A percentile compares a stretch with the other conserved stretches of the same genome.
Evolutionary conservation across 2,113 vertebrate species (phyloP).

Genomic region (Cynoglossus semilaevis): DNA sequence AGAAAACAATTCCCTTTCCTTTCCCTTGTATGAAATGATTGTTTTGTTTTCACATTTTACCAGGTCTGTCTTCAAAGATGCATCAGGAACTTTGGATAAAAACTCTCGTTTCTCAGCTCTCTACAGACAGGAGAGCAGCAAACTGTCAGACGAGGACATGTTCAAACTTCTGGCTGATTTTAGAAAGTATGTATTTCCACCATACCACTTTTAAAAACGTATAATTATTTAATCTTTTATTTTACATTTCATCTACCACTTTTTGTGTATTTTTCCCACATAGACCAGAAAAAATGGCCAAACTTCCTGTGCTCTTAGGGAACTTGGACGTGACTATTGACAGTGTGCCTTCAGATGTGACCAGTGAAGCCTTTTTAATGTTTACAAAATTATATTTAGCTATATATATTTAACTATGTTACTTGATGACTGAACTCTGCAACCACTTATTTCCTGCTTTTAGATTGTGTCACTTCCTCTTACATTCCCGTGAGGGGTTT

Average conservation of each 20-base stretch:
- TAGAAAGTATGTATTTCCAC: constrained; percentile 83
- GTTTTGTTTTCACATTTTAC: constrained; percentile 20
- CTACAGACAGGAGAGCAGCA: constrained; percentile 95
- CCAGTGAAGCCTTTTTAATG: constrained; percentile 79
- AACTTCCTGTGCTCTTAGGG: constrained; percentile 94
- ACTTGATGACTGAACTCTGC: neutral
- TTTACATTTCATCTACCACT: neutral
- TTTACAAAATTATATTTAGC: constrained; percentile 11
- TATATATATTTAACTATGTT: neutral
- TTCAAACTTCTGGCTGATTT: constrained; percentile 94
- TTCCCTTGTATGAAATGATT: neutral
- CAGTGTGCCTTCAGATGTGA: constrained; percentile 85
- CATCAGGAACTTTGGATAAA: constrained; percentile 91
- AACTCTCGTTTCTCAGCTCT: constrained; percentile 89
- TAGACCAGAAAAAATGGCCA: constrained; percentile 97
- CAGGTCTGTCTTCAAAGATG: constrained; percentile 92
- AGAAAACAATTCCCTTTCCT: neutral
- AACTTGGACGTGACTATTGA: constrained; percentile 95
- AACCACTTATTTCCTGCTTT: constrained; percentile 14
- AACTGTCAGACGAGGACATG: constrained; percentile 95
- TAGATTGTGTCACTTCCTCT: constrained; percentile 94
- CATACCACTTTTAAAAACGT: neutral
- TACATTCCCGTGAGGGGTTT: constrained; percentile 93
- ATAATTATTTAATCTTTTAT: neutral
- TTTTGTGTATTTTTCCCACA: constrained; percentile 18